Percentiles rank a stretch among this genome's conserved stretches.
phyloP scores from a whole-genome alignment of 1,140 invertebrate genomes.

The Drosophila watanabei region DNA sequence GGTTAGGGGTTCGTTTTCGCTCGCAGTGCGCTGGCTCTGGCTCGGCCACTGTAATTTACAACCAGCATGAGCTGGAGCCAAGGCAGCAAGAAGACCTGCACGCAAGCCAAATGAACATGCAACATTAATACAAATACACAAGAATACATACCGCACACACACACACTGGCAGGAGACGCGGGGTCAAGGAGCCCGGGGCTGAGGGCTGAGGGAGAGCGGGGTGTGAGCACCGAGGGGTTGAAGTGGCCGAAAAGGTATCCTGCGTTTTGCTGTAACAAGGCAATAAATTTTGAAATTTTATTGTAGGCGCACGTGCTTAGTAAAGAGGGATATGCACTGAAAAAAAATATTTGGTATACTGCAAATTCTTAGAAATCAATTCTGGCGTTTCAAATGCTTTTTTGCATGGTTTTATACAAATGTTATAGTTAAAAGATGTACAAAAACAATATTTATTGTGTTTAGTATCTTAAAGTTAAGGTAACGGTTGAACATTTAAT shows the following conservation, averaged over 20 bases:
- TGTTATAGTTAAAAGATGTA: background rate
- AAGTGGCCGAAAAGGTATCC: conserved; percentile 44
- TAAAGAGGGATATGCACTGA: conserved; percentile 2
- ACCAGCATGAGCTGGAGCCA: conserved; percentile 51
- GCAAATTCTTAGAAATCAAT: background rate
- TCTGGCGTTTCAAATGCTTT: background rate
- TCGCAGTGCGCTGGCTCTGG: conserved; percentile 27
- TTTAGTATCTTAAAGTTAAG: no score
- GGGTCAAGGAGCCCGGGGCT: conserved; percentile 1
- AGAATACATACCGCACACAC: conserved; percentile 4
- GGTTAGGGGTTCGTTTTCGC: conserved; percentile 54
- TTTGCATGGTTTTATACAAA: background rate
- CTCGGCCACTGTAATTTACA: conserved; percentile 61
- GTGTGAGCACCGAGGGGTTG: conserved; percentile 20
- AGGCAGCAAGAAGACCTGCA: conserved; percentile 45
- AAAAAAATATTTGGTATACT: background rate
- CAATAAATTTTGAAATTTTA: conserved; percentile 72
- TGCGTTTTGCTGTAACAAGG: conserved; percentile 27
- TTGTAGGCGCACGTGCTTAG: conserved; percentile 65
- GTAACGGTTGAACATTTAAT: no score
- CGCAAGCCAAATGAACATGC: conserved; percentile 76
- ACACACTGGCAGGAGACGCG: background rate
- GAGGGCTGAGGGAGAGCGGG: background rate
- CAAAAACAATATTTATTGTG: no score
- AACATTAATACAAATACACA: conserved; percentile 60